Conservation (phyloP, 2,797 vertebrate species). For the Chiloscyllium punctatum region DNA sequence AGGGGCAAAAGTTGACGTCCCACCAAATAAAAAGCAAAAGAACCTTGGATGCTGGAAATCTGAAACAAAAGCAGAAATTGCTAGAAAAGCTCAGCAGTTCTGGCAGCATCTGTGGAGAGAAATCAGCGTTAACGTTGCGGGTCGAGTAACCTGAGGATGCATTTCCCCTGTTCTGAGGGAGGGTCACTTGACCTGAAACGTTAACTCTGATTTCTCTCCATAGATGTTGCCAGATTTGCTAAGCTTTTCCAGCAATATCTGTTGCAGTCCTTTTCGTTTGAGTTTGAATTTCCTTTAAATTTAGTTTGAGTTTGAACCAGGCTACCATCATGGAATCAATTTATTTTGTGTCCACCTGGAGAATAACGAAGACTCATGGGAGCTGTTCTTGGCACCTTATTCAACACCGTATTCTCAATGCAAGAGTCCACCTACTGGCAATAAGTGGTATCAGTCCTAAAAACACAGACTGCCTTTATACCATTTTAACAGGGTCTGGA, state of each 20-base stretch:
- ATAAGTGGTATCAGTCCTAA: neutral
- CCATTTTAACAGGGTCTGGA: neutral
- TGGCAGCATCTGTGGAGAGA: too few relatives aligned
- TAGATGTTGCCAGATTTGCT: too few relatives aligned
- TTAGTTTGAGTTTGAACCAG: neutral
- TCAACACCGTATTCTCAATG: neutral
- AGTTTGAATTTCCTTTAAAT: neutral
- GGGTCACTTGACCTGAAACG: too few relatives aligned
- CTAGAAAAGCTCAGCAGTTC: too few relatives aligned
- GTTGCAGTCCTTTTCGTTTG: too few relatives aligned
- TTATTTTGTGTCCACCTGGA: neutral
- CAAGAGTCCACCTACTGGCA: neutral
- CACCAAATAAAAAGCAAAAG: neutral
- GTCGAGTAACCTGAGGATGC: too few relatives aligned
- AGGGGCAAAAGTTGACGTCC: neutral
- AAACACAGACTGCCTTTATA: neutral
- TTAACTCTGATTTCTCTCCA: too few relatives aligned
- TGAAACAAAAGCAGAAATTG: too few relatives aligned
- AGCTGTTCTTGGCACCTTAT: neutral
- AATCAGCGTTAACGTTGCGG: too few relatives aligned
- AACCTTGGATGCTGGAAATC: too few relatives aligned
- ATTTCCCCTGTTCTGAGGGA: too few relatives aligned
- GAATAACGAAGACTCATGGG: neutral
- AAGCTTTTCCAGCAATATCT: too few relatives aligned
- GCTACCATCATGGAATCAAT: neutral